A percentile compares a stretch with the other conserved stretches of the same genome.
Evolutionary conservation across 53 echinoderm and acorn worm species (phyloP).

Genomic region (Echinometra lucunter): DNA sequence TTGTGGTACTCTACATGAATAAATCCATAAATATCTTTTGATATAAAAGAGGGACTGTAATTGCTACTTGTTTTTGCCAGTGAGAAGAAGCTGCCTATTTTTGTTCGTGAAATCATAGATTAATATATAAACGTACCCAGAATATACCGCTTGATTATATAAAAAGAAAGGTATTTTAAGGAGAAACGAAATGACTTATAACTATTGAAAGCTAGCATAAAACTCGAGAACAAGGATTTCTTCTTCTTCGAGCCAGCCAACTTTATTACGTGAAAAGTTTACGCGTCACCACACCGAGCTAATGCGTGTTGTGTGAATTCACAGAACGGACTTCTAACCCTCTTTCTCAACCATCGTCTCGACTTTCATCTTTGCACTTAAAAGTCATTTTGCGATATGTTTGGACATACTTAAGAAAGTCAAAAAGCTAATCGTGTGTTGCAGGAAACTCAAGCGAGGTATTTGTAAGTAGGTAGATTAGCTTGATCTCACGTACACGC

Average conservation of each 20-base stretch:
- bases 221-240: background rate
- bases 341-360: background rate
- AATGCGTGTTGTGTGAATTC: background rate
- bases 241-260: background rate
- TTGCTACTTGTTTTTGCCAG: background rate
- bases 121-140: too few relatives aligned
- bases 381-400: slow-evolving; percentile 13
- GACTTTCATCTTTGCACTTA: slow-evolving; percentile 30
- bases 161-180: background rate
- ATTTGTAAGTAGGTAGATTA: slow-evolving; percentile 51
- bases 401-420: slow-evolving; percentile 35
- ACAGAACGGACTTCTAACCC: background rate
- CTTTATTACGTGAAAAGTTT: background rate
- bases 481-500: slow-evolving; percentile 12
- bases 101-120: background rate
- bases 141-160: background rate
- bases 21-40: background rate
- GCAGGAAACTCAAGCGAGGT: slow-evolving; percentile 52
- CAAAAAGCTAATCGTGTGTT: slow-evolving; percentile 56
- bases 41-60: background rate
- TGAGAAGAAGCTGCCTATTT: background rate
- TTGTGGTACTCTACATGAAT: too few relatives aligned
- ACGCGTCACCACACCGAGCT: background rate
- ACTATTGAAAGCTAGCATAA: background rate
- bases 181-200: background rate